Evolutionary conservation across 1,140 invertebrate genomes (phyloP).

Genomic region (Saccostrea echinata): DNA sequence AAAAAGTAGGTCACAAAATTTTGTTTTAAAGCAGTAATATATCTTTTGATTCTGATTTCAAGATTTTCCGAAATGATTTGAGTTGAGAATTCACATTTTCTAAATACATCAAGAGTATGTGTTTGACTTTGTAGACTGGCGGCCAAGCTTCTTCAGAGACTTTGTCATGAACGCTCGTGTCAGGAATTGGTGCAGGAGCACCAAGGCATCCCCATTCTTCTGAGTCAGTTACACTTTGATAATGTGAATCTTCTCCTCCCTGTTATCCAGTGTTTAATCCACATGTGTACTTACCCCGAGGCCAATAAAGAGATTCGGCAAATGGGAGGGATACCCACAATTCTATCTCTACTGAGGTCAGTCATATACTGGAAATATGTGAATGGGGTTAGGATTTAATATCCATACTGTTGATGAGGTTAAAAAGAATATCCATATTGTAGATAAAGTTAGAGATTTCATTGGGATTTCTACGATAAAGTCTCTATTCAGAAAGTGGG

Average conservation of each 20-base stretch:
- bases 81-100: too few relatives aligned
- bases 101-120: too few relatives aligned
- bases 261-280: conserved; percentile 79
- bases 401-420: too few relatives aligned
- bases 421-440: too few relatives aligned
- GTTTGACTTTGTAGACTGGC: conserved; percentile 72
- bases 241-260: conserved; percentile 76
- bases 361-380: conserved; percentile 43
- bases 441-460: too few relatives aligned
- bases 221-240: conserved; percentile 77
- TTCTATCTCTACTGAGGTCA: conserved; percentile 79
- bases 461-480: too few relatives aligned
- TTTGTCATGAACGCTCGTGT: conserved; percentile 76
- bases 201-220: conserved; percentile 79
- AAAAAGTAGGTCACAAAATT: conserved; percentile 66
- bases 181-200: conserved; percentile 76
- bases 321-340: conserved; percentile 78
- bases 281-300: conserved; percentile 78
- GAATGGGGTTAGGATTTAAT: too few relatives aligned
- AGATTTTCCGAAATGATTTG: too few relatives aligned
- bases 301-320: conserved; percentile 77
- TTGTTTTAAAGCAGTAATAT: background rate
- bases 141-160: conserved; percentile 76
- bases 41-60: too few relatives aligned
- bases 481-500: too few relatives aligned